Base-by-base conservation (phyloP, 2,888 invertebrate genomes). In the Andrena trimmerana region DNA sequence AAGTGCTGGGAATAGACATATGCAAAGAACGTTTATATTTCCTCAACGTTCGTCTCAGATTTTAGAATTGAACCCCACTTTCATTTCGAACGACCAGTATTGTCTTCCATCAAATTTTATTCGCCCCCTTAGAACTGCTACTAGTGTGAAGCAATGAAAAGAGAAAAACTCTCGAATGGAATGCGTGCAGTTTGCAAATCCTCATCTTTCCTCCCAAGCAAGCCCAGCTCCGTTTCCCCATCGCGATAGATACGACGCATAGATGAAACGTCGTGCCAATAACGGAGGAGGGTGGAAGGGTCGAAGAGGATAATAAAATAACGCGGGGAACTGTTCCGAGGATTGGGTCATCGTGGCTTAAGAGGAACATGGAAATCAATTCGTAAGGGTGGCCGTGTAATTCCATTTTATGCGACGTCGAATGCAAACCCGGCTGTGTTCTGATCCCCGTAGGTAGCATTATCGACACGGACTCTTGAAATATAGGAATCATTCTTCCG, bases 401-500 rank as follows among this genome's bases (percentile, higher is more conserved):
- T 83, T 78, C 75, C 63, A 63, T 79, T 77, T 79, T 73, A 78
- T 50, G 66, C 77, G 78, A 72, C 68, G 31, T 72, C 72, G 85
- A 70, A 78, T 70, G n/a, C 36, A 78, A 76, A 81, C 65, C 54
- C 59, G 62, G 48, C 59, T 60, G 69, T 81, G 33, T 48, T 42
- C 42, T 16, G 42, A 52, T 29, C n/a, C 52, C 42, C 59, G 52
- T 33, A 33, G 50, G 50, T 59, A 59, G 67, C 62, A 48, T 20
- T 74, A 67, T 52, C 70, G 52, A 52, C 66, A 70, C 70, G 67
- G 57, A 72, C 59, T 76, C 52, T 73, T 66, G 73, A 81, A 72
- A 83, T 79, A 79, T 60, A 67, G 68, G 69, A 86, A 80, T 85
- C 81, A 72, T 83, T 88, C 88, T 88, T 86, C 76, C 86, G 88